Evolutionary conservation across 2,888 invertebrate species (phyloP).

Genomic region (Epinotia brunnichana): DNA sequence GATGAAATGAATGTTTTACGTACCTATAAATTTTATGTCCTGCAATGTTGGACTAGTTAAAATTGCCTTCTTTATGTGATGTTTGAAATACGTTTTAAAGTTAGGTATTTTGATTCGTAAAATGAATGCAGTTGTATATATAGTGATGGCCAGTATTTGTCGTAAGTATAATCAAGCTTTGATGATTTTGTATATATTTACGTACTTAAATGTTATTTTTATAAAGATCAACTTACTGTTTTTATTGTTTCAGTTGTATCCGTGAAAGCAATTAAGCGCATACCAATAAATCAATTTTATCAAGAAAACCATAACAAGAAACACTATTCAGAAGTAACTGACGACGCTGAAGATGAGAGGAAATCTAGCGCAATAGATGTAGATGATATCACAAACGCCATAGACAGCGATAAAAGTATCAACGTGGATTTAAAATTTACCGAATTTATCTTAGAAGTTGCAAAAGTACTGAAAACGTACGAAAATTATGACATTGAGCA

Average conservation of each 20-base stretch:
- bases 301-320: constrained; percentile 61
- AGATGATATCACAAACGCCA: not conserved
- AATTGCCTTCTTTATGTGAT: not conserved
- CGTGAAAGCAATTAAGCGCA: constrained; percentile 47
- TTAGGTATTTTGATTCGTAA: not conserved
- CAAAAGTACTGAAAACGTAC: constrained; percentile 53
- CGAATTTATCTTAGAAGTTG: constrained; percentile 55
- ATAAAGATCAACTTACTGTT: not conserved
- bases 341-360: constrained; percentile 55
- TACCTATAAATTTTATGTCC: constrained; percentile 3
- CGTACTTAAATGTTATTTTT: not conserved
- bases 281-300: constrained; percentile 58
- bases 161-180: constrained; percentile 4
- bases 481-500: constrained; percentile 57
- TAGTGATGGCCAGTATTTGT: constrained; percentile 9
- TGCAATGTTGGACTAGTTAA: not conserved
- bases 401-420: constrained; percentile 30
- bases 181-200: not conserved
- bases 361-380: constrained; percentile 51
- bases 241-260: constrained; percentile 10
- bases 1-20: constrained; percentile 5
- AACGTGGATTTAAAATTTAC: constrained; percentile 51
- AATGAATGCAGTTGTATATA: constrained; percentile 6
- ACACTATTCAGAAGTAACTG: constrained; percentile 52
- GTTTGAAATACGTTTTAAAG: not conserved